phyloP scores from a whole-genome alignment of 2,113 vertebrate genomes.

The Naja naja region DNA sequence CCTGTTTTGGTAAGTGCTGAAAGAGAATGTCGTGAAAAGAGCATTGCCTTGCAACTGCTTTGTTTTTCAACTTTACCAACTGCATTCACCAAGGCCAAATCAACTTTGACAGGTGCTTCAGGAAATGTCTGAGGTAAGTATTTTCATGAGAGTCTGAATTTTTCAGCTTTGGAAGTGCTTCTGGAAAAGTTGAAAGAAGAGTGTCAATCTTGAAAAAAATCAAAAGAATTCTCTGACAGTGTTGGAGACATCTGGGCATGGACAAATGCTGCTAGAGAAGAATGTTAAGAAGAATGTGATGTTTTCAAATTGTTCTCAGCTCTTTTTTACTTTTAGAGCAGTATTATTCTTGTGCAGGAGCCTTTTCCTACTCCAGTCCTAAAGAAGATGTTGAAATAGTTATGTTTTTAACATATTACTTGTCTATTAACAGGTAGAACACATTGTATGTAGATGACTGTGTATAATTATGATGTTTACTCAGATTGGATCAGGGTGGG shows the following conservation, averaged over 20 bases:
- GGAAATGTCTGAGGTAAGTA: background rate
- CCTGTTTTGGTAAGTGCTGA: background rate
- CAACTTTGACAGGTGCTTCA: background rate
- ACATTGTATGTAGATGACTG: background rate
- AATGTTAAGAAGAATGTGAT: background rate
- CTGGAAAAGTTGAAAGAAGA: background rate
- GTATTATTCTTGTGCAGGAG: background rate
- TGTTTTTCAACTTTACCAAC: background rate
- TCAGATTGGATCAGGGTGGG: background rate
- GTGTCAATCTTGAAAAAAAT: background rate
- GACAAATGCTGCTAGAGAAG: background rate
- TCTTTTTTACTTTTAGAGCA: background rate
- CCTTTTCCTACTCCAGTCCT: background rate
- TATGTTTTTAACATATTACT: background rate
- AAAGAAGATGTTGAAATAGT: background rate
- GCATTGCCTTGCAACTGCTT: background rate
- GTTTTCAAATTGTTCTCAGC: background rate
- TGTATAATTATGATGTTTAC: background rate
- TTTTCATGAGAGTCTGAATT: background rate
- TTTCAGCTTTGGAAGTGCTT: background rate
- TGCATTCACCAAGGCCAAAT: background rate
- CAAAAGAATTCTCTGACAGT: background rate
- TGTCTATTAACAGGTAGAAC: background rate
- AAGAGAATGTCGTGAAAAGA: background rate
- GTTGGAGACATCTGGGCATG: background rate